Percentiles rank a stretch among this genome's conserved stretches.
Conservation (phyloP, 1,140 invertebrate genomes). For the Periplaneta americana region DNA sequence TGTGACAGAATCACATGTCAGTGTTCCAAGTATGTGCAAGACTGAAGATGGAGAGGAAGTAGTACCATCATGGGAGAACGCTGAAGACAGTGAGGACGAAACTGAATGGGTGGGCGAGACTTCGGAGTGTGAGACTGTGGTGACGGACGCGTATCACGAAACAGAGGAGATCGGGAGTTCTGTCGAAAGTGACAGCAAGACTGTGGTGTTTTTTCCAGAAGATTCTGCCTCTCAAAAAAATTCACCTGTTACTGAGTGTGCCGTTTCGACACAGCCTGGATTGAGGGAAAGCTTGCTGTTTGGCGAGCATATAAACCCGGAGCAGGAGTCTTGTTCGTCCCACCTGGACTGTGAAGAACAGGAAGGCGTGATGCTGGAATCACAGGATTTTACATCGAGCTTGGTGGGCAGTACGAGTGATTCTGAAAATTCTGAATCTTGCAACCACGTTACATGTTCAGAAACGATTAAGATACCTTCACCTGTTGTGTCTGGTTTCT, state of each 20-base stretch:
- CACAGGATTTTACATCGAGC: not conserved
- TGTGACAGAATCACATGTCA: not conserved
- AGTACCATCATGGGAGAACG: constrained; percentile 3
- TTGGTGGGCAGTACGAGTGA: not conserved
- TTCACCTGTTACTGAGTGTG: not conserved
- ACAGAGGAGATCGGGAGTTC: not conserved
- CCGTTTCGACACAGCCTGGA: not conserved
- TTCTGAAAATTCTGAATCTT: not conserved
- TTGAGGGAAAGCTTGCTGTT: not conserved
- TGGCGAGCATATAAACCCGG: not conserved
- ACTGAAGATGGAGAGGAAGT: not conserved
- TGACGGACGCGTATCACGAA: not conserved
- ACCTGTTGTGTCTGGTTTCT: not conserved
- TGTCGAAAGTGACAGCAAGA: not conserved
- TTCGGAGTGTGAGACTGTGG: constrained; percentile 26
- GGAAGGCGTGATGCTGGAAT: not conserved
- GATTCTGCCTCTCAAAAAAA: not conserved
- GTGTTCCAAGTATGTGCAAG: not conserved
- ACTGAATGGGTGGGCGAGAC: constrained; percentile 21
- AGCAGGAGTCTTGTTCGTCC: not conserved
- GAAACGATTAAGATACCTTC: not conserved
- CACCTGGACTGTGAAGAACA: not conserved
- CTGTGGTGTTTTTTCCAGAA: not conserved
- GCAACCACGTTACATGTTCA: not conserved
- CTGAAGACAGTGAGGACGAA: constrained; percentile 23